A percentile compares a stretch with the other conserved stretches of the same genome.
These are phyloP conservation scores for Papilio helenus DNA, from an alignment of 1,140 invertebrate genomes.

Conservation along the genomic window DNA sequence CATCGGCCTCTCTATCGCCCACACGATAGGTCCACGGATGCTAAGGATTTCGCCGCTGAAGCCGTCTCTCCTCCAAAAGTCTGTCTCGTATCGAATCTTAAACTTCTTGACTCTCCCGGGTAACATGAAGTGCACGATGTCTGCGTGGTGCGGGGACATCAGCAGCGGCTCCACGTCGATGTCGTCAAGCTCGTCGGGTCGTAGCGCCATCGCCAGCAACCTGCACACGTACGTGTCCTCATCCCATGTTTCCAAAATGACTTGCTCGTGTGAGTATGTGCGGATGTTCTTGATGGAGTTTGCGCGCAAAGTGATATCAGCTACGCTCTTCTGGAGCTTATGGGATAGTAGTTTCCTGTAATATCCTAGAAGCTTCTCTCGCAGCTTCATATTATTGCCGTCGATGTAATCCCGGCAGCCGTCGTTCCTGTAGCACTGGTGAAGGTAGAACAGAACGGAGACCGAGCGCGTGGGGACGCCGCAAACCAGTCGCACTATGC, in stretches of 20 bases:
- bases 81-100: conserved; percentile 62
- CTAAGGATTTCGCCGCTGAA: conserved; percentile 76
- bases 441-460: conserved; percentile 73
- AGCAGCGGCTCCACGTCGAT: conserved; percentile 64
- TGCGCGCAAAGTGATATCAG: conserved; percentile 60
- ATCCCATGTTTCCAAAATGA: conserved; percentile 70
- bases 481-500: conserved; percentile 66
- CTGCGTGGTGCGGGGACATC: conserved; percentile 51
- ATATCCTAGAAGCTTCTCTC: conserved; percentile 71
- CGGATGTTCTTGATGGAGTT: conserved; percentile 69
- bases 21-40: conserved; percentile 69
- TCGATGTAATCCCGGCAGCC: conserved; percentile 65
- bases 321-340: conserved; percentile 65
- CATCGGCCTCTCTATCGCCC: conserved; percentile 70
- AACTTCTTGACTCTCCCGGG: conserved; percentile 65
- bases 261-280: conserved; percentile 63
- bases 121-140: conserved; percentile 52
- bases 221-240: conserved; percentile 72
- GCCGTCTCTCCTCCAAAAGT: conserved; percentile 64
- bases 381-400: conserved; percentile 67
- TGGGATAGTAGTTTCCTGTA: conserved; percentile 63
- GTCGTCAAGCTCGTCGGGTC: conserved; percentile 63
- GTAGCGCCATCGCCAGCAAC: conserved; percentile 71
- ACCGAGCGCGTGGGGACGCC: conserved; percentile 61
- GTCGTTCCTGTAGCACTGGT: conserved; percentile 71